Percentiles rank a stretch among this genome's conserved stretches.
Evolutionary conservation across 2,888 invertebrate species (phyloP).

Genomic region (Belgica antarctica): DNA sequence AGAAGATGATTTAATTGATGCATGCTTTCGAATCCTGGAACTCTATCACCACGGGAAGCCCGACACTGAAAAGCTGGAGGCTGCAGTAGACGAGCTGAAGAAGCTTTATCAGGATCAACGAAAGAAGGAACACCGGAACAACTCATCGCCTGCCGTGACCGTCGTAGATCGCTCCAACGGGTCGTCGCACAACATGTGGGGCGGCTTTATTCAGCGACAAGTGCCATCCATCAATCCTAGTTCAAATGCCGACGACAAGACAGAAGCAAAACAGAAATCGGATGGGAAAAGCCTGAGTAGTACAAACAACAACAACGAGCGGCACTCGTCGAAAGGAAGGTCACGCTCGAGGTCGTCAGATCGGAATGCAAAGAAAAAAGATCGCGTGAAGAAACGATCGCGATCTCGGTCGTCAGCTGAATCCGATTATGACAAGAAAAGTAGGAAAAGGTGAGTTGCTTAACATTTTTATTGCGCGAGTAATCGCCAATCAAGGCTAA

Average conservation of each 20-base stretch:
- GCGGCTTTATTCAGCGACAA: slow-evolving; percentile 63
- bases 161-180: slow-evolving; percentile 61
- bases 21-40: slow-evolving; percentile 76
- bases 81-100: slow-evolving; percentile 69
- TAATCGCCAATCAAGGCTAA: neutral
- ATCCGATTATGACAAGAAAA: slow-evolving; percentile 51
- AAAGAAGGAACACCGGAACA: slow-evolving; percentile 52
- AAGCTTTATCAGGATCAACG: slow-evolving; percentile 63
- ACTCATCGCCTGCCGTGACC: slow-evolving; percentile 52
- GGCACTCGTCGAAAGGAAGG: slow-evolving; percentile 33
- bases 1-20: slow-evolving; percentile 79
- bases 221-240: slow-evolving; percentile 47
- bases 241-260: slow-evolving; percentile 48
- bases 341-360: slow-evolving; percentile 51
- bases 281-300: slow-evolving; percentile 24
- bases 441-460: slow-evolving; percentile 51
- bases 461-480: neutral
- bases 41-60: slow-evolving; percentile 81
- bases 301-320: slow-evolving; percentile 34
- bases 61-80: slow-evolving; percentile 70
- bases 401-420: slow-evolving; percentile 53
- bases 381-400: slow-evolving; percentile 50
- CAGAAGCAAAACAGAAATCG: neutral
- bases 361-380: slow-evolving; percentile 48
- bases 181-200: slow-evolving; percentile 64